These are phyloP conservation scores for Malacosoma neustria DNA, from an alignment of 2,888 invertebrate species.

Conservation along the genomic window DNA sequence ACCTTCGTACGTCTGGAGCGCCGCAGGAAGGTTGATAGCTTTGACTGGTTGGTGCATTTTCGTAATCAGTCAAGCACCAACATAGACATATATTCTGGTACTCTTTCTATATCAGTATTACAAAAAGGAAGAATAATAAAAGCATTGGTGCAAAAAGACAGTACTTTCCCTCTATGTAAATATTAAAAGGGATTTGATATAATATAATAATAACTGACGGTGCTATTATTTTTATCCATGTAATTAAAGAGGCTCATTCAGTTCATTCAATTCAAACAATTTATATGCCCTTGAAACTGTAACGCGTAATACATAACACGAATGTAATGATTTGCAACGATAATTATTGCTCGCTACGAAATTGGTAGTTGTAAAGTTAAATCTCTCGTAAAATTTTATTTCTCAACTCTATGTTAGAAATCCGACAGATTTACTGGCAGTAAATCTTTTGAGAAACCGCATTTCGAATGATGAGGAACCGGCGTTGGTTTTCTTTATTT, in stretches of 20 bases:
- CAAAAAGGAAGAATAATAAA: no score
- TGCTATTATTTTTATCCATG: neutral
- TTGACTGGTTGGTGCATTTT: no score
- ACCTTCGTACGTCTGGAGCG: no score
- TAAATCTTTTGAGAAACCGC: neutral
- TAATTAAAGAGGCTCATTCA: neutral
- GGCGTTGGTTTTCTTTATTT: neutral
- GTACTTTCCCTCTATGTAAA: no score
- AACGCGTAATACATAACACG: neutral
- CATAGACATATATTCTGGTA: no score
- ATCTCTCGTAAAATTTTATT: neutral
- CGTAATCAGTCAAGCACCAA: no score
- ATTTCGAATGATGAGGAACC: neutral
- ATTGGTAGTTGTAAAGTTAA: neutral
- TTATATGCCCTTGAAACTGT: neutral
- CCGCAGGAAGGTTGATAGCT: no score
- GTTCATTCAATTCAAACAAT: neutral
- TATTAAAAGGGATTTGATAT: no score
- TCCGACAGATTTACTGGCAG: neutral
- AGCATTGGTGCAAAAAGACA: no score
- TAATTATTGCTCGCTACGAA: neutral
- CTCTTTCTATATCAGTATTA: no score
- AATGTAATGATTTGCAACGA: neutral
- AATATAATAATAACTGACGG: no score
- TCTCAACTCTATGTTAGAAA: neutral